Percentiles rank a stretch among this genome's conserved stretches.
phyloP scores from a whole-genome alignment of 1,140 invertebrate genomes.

The Lethocerus indicus region DNA sequence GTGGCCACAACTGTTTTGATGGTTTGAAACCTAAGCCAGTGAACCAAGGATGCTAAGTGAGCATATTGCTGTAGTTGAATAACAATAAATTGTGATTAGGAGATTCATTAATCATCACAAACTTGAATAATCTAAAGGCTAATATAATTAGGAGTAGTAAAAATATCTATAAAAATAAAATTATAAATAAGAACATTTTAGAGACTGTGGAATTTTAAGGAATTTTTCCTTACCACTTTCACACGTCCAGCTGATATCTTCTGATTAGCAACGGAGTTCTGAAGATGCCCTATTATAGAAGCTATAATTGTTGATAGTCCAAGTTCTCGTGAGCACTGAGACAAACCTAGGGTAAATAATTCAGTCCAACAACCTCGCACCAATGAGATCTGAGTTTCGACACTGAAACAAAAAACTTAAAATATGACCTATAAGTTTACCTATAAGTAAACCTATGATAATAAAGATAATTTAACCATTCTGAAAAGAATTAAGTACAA shows the following conservation, averaged over 20 bases:
- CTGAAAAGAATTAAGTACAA: too few species aligned
- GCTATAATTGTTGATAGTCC: constrained; percentile 65
- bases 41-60: too few species aligned
- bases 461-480: too few species aligned
- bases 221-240: constrained; percentile 32
- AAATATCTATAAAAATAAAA: constrained; percentile 1
- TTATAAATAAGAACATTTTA: neutral
- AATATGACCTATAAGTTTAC: too few species aligned
- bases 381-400: constrained; percentile 66
- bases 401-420: constrained; percentile 37
- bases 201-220: too few species aligned
- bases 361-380: constrained; percentile 83
- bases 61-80: too few species aligned
- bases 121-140: too few species aligned
- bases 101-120: too few species aligned
- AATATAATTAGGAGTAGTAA: neutral
- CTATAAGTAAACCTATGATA: too few species aligned
- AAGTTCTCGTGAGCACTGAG: constrained; percentile 68
- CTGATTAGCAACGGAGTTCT: constrained; percentile 46
- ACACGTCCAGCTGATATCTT: constrained; percentile 54
- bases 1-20: too few species aligned
- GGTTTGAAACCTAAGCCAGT: too few species aligned
- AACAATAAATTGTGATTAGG: too few species aligned
- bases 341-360: constrained; percentile 77
- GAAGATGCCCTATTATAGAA: constrained; percentile 55